Percentiles rank a stretch among this genome's conserved stretches.
phyloP scores from a whole-genome alignment of 2,797 vertebrate genomes.

The Myotis vivesi region DNA sequence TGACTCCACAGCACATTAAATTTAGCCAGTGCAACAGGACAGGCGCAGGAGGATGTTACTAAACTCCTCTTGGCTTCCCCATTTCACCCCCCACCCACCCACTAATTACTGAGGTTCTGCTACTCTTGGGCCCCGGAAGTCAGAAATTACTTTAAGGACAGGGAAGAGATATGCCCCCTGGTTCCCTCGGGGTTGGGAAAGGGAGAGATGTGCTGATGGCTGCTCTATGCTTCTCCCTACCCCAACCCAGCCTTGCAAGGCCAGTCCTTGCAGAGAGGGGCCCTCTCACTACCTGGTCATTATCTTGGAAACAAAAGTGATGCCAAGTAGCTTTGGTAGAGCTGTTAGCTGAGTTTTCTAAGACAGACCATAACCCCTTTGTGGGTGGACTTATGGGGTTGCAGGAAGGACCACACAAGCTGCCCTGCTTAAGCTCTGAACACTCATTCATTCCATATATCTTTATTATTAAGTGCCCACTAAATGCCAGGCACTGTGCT shows the following conservation, averaged over 20 bases:
- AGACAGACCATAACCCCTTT: neutral
- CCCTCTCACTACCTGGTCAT: neutral
- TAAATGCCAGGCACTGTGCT: slow-evolving; percentile 18
- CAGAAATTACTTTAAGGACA: neutral
- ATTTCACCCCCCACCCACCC: neutral
- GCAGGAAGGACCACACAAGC: slow-evolving; percentile 27
- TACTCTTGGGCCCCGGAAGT: neutral
- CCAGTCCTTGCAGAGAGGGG: neutral
- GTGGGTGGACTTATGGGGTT: neutral
- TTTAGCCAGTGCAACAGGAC: neutral
- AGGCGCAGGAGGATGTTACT: neutral
- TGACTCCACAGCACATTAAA: neutral
- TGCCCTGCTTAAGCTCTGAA: neutral
- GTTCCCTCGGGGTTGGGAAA: neutral
- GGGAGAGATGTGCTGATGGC: neutral
- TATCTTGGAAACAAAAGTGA: slow-evolving; percentile 9
- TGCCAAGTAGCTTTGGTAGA: neutral
- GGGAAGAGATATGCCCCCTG: neutral
- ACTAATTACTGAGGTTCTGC: neutral
- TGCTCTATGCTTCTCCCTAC: neutral
- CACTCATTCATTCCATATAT: neutral
- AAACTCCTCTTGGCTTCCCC: neutral
- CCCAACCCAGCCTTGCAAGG: neutral
- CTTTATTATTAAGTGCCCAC: slow-evolving; percentile 27
- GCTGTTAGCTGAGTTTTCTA: neutral